Evolutionary conservation across 1,140 invertebrate genomes (phyloP), one percentile per base, ranked within the genome.

Genomic region (Idris sp.): DNA sequence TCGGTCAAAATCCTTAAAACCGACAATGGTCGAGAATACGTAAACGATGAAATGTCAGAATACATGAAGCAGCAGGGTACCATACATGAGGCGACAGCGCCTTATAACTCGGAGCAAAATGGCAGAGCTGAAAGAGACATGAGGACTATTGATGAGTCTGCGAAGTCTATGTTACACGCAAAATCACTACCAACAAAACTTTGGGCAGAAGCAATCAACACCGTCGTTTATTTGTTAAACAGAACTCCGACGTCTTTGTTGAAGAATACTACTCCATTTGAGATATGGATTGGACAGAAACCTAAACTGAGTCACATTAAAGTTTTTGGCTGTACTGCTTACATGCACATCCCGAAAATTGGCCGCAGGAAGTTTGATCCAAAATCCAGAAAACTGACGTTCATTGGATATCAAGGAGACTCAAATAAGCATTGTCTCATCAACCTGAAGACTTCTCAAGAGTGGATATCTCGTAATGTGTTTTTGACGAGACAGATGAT

Each of bases 131-230:
- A 89, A 54, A 51, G 84, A 13, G 81, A 83, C 9, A 86, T 86
- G 56, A 59, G 86, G 9, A 86, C 82, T 0, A 75, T 88, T 10
- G 65, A 84, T 1, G 83, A 89, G 54, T 75, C 49, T 40, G 85
- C 84, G 0, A 35, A 82, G 22, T 46, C 79, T 19, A 85, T 88
- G 84, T 31, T 88, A 4, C 26, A 73, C 14, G 65, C 73, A 13
- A 61, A 78, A 22, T 54, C 83, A 11, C 43, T 89, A 16, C 72
- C 78, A 18, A 64, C 79, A 22, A 35, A 61, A 1, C 75, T 86
- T 16, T 89, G 85, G 87, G 83, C 80, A 1, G 87, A 89, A 80
- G 87, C 87, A 9, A 72, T 87, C 0, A 73, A 74, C 44, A 87
- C 83, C 1, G 82, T 81, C 0, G 62, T 51, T 6, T 64, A 64